Conservation (phyloP, 1,140 invertebrate genomes). For the Drosophila hydei region DNA sequence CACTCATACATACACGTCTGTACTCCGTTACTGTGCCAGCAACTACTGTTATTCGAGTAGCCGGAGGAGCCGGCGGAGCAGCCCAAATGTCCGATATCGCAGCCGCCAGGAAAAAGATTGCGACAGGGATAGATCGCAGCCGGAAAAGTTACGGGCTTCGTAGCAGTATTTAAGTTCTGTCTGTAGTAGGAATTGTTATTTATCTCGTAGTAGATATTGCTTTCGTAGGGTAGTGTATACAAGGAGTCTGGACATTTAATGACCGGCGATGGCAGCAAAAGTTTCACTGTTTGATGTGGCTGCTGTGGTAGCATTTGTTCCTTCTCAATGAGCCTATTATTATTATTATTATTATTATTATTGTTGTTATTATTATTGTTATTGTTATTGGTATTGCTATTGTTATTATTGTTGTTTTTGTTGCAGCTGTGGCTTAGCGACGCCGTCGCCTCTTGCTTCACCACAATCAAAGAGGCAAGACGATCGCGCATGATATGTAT, state of each 20-base stretch:
- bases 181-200: constrained; percentile 74
- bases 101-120: constrained; percentile 79
- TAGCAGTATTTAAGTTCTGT: constrained; percentile 56
- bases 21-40: constrained; percentile 44
- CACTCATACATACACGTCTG: constrained; percentile 64
- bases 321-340: constrained; percentile 10
- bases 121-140: constrained; percentile 76
- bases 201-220: constrained; percentile 61
- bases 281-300: constrained; percentile 33
- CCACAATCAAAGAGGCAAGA: constrained; percentile 83
- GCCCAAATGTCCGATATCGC: constrained; percentile 69
- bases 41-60: constrained; percentile 4
- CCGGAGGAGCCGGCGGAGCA: constrained; percentile 39
- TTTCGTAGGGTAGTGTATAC: constrained; percentile 43
- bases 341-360: constrained; percentile 4
- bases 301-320: constrained; percentile 26
- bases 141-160: constrained; percentile 28
- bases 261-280: constrained; percentile 28
- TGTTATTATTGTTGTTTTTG: constrained; percentile 30
- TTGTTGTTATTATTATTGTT: constrained; percentile 25
- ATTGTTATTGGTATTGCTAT: constrained; percentile 24
- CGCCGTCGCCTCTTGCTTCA: constrained; percentile 75
- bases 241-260: constrained; percentile 67
- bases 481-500: constrained; percentile 81
- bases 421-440: constrained; percentile 26